Base-by-base conservation (phyloP, 37 sponge, comb jelly and placozoan species). In the Petrosia ficiformis region DNA sequence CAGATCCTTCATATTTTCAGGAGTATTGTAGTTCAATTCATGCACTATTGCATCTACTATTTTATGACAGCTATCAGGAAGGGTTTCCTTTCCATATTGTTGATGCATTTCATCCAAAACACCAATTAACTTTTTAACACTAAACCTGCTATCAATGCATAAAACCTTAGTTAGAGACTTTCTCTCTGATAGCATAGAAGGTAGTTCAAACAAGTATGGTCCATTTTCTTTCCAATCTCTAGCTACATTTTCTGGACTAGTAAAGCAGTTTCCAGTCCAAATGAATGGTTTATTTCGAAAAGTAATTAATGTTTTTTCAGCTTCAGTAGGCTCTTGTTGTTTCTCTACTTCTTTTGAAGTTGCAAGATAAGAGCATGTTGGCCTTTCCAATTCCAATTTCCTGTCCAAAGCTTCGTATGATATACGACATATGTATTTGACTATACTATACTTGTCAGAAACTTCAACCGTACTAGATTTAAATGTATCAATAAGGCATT, bases 151-250 rank as follows among this genome's bases (percentile, higher is more conserved):
- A 11, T 70, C 34, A 70, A 70, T 70, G 6, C 39, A 22, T 24
- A 36, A 8, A 38, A 6, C 6, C 41, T 70, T 35, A 10, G 21
- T 11, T 10, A 70, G 35, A 30, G 8, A 21, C 34, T 37, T 70
- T 24, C 10, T 14, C 39, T 30, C 35, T 33, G 8, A 34, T 33
- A 70, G 71, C 35, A 14, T 35, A 11, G 30, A 24, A 11, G 73
- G 73, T 19, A 72, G 26, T 10, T 10, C 14, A n/a, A 28, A 72
- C 14, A 72, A n/a, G 25, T 44, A 72, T 4, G 73, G 73, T 21
- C 73, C 73, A 72, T 72, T 29, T 44, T 22, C 52, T 48, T 8
- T 72, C 73, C 73, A 72, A 4, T 72, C 25, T 5, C 8, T 14
- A 28, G 73, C 39, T 21, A 72, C 73, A 52, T 19, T 14, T 44